A percentile compares a stretch with the other conserved stretches of the same genome.
phyloP scores from a whole-genome alignment of 2,113 vertebrate genomes.

The Daboia siamensis region DNA sequence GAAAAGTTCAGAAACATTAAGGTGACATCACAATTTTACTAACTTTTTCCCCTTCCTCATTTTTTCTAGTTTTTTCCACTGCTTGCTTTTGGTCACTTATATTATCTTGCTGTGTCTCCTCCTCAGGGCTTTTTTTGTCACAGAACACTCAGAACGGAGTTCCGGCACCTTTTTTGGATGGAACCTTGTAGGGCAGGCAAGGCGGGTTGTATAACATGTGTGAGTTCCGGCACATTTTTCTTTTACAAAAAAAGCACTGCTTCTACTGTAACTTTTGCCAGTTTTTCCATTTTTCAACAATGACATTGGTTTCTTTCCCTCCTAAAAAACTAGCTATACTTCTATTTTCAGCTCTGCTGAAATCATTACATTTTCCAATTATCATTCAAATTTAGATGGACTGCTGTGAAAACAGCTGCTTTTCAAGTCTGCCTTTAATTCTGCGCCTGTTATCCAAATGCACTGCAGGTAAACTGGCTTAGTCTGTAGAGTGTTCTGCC shows the following conservation, averaged over 20 bases:
- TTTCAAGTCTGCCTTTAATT: conserved; percentile 24
- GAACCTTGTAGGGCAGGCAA: too few relatives aligned
- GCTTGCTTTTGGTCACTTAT: not conserved
- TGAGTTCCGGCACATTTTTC: too few relatives aligned
- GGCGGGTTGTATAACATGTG: too few relatives aligned
- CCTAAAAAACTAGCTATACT: not conserved
- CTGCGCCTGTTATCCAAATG: not conserved
- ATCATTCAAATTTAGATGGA: conserved; percentile 23
- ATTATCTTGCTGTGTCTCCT: not conserved
- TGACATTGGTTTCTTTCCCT: not conserved
- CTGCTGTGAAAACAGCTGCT: conserved; percentile 26
- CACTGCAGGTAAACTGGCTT: not conserved
- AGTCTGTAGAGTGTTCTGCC: not conserved
- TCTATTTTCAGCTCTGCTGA: conserved; percentile 4
- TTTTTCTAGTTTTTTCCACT: not conserved
- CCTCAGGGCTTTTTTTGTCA: too few relatives aligned
- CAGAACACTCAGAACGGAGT: too few relatives aligned
- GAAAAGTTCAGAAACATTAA: not conserved
- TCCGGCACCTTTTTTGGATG: too few relatives aligned
- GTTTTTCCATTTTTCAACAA: not conserved
- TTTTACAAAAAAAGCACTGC: too few relatives aligned
- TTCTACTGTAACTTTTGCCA: not conserved
- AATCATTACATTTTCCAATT: conserved; percentile 22
- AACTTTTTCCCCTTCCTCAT: not conserved
- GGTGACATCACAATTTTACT: not conserved